phyloP scores from a whole-genome alignment of 2,797 vertebrate species.

The Loriculus beryllinus region DNA sequence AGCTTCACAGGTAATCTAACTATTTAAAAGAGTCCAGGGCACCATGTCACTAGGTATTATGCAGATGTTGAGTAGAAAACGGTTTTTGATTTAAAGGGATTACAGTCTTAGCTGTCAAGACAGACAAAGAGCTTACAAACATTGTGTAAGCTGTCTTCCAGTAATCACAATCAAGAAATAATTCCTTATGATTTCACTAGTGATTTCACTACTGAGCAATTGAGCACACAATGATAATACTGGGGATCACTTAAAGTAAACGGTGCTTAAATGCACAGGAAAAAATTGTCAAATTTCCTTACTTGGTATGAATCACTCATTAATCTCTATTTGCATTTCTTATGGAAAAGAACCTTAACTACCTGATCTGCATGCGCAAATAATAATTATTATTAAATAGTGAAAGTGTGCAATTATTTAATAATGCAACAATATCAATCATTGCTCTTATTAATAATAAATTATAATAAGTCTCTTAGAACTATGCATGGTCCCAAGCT shows the following conservation, averaged over 20 bases:
- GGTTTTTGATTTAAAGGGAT: not conserved
- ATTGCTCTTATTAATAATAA: conserved; percentile 59
- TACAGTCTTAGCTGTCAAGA: not conserved
- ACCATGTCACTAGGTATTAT: not conserved
- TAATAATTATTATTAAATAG: conserved; percentile 59
- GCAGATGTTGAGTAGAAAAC: not conserved
- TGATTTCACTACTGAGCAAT: conserved; percentile 26
- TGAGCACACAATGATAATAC: not conserved
- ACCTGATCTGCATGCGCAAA: conserved; percentile 58
- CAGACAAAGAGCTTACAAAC: not conserved
- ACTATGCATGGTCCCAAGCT: not conserved
- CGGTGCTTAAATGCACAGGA: conserved; percentile 2
- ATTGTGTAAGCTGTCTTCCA: not conserved
- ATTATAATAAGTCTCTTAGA: conserved; percentile 37
- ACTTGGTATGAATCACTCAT: conserved; percentile 39
- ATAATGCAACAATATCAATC: conserved; percentile 64
- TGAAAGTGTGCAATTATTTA: conserved; percentile 55
- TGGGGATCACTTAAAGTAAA: conserved; percentile 4
- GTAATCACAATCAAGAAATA: not conserved
- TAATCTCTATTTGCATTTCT: conserved; percentile 63
- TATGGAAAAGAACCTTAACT: conserved; percentile 33
- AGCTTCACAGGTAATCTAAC: not conserved
- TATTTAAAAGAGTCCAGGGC: not conserved
- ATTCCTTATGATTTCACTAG: conserved; percentile 24
- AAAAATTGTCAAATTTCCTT: conserved; percentile 42